Evolutionary conservation across 2,797 vertebrate species (phyloP).

Genomic region (Dipus sagitta): DNA sequence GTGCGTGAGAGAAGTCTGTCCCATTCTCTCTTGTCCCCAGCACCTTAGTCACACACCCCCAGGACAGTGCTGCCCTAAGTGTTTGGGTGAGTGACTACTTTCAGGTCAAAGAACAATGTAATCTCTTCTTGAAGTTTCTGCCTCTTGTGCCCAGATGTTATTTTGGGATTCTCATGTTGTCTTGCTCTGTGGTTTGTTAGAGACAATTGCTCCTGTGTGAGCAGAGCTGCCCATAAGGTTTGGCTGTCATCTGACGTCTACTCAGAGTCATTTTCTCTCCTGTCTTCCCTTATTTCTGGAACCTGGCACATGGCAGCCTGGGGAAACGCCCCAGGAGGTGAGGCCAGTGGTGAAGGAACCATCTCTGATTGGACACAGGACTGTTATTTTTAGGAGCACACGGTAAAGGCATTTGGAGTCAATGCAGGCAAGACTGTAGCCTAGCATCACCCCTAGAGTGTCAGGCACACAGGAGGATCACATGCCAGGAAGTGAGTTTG

Average conservation of each 20-base stretch:
- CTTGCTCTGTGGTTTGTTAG: background rate
- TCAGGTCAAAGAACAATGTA: slow-evolving; percentile 29
- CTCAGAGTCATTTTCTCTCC: background rate
- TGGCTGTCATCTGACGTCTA: background rate
- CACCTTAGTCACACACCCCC: slow-evolving; percentile 94
- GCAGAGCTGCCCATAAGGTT: background rate
- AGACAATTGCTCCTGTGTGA: background rate
- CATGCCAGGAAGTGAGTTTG: background rate
- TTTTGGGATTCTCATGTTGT: background rate
- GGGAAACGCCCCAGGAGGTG: too few relatives aligned
- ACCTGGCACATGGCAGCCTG: background rate
- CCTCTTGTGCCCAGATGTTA: background rate
- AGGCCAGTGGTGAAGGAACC: background rate
- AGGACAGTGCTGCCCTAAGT: slow-evolving; percentile 96
- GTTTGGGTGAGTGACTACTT: slow-evolving; percentile 92
- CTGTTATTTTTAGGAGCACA: background rate
- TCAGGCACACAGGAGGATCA: background rate
- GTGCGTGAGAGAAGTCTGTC: slow-evolving; percentile 95
- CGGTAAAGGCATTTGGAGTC: background rate
- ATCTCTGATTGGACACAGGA: background rate
- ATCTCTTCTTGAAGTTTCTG: background rate
- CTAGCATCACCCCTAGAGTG: background rate
- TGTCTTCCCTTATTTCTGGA: background rate
- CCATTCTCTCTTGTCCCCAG: slow-evolving; percentile 97
- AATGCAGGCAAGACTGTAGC: background rate